These are phyloP conservation scores for Nipponia nippon DNA, from an alignment of 2,113 vertebrate species.

Conservation along the genomic window DNA sequence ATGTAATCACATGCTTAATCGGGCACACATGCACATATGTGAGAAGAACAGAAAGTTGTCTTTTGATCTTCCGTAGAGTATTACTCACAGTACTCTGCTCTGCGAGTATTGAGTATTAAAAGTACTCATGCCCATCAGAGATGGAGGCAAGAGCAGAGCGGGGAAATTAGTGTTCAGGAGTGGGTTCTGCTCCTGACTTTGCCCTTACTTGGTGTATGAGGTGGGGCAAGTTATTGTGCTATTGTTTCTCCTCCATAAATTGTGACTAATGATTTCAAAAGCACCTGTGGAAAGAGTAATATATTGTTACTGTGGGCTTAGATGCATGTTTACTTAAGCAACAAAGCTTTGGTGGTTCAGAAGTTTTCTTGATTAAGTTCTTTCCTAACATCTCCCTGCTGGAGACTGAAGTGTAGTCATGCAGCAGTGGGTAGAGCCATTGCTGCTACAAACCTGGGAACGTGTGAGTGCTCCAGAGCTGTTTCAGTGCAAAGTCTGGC, in stretches of 20 bases:
- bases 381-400: not conserved
- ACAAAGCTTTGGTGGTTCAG: not conserved
- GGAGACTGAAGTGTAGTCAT: fast-evolving
- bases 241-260: not conserved
- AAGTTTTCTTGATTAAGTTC: not conserved
- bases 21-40: fast-evolving
- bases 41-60: not conserved
- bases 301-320: not conserved
- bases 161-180: not conserved
- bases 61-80: not conserved
- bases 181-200: not conserved
- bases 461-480: not conserved
- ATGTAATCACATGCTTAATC: not conserved
- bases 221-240: not conserved
- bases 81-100: too few species aligned
- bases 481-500: not conserved
- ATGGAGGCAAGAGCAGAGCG: not conserved
- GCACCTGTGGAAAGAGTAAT: not conserved
- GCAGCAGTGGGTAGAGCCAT: not conserved
- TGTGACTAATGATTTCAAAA: constrained; percentile 25
- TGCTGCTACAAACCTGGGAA: not conserved
- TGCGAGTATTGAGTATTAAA: too few species aligned
- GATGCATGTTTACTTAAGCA: not conserved
- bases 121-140: fast-evolving
- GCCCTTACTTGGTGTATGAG: not conserved